A percentile compares a stretch with the other conserved stretches of the same genome.
These are phyloP conservation scores for Cyprinodon tularosa DNA, from an alignment of 2,113 vertebrate species.

Conservation along the genomic window DNA sequence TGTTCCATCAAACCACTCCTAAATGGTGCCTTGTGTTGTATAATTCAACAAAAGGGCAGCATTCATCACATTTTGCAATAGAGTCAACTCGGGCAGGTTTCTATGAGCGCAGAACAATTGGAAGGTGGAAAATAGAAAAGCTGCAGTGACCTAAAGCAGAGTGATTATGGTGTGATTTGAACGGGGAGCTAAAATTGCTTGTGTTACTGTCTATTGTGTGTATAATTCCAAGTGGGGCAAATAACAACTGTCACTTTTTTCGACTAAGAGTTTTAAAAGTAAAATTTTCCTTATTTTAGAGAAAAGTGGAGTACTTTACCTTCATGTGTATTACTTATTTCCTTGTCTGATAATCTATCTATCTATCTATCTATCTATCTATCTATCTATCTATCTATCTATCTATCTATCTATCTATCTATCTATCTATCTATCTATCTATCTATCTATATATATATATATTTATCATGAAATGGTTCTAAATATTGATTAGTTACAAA, in stretches of 20 bases:
- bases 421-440: not conserved
- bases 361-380: not conserved
- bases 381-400: not conserved
- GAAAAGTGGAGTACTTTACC: not conserved
- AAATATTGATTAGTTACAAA: too few relatives aligned
- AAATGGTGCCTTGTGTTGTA: slow-evolving; percentile 13
- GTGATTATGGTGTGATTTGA: slow-evolving; percentile 64
- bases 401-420: not conserved
- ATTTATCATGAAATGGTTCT: too few relatives aligned
- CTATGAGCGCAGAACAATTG: slow-evolving; percentile 19
- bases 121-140: slow-evolving; percentile 57
- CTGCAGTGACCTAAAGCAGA: slow-evolving; percentile 44
- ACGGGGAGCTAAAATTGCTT: slow-evolving; percentile 47
- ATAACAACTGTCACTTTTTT: slow-evolving; percentile 45
- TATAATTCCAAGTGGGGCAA: slow-evolving; percentile 13
- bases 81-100: slow-evolving; percentile 27
- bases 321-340: not conserved
- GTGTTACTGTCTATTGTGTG: slow-evolving; percentile 17
- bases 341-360: not conserved
- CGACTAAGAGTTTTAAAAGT: slow-evolving; percentile 13
- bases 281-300: not conserved
- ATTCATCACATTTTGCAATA: slow-evolving; percentile 31
- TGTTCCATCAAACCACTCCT: not conserved
- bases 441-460: too few relatives aligned
- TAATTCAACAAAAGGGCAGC: slow-evolving; percentile 37